Conservation (phyloP, 1,140 invertebrate species). For the Latrodectus geometricus region DNA sequence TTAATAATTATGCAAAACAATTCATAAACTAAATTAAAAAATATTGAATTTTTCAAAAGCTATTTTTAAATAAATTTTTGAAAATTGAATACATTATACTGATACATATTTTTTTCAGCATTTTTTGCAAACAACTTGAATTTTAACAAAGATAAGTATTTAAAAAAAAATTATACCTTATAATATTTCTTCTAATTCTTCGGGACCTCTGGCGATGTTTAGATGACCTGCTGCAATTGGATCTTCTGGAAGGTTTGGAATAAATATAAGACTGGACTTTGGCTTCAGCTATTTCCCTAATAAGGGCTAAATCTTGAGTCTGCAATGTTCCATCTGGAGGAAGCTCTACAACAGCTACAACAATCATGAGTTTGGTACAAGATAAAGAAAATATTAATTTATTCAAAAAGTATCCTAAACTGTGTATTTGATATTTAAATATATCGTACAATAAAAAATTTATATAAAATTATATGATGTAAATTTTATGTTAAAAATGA, state of each 20-base stretch:
- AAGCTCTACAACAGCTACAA: conserved; percentile 53
- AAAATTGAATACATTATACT: too few relatives aligned
- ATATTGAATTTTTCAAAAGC: too few relatives aligned
- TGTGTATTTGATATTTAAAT: too few relatives aligned
- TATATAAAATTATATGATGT: too few relatives aligned
- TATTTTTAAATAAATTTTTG: too few relatives aligned
- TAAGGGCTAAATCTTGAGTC: conserved; percentile 44
- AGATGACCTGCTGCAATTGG: conserved; percentile 33
- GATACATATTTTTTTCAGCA: too few relatives aligned
- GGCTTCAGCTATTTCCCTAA: conserved; percentile 49
- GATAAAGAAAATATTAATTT: background rate
- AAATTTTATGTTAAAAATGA: too few relatives aligned
- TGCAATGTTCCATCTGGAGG: conserved; percentile 51
- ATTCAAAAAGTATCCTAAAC: too few relatives aligned
- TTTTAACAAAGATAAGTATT: background rate
- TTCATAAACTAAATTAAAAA: too few relatives aligned
- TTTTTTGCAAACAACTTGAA: background rate
- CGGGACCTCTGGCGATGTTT: conserved; percentile 41
- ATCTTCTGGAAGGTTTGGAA: conserved; percentile 34
- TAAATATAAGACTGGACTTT: conserved; percentile 54
- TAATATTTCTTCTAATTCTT: conserved; percentile 39
- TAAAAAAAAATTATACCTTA: background rate
- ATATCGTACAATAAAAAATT: too few relatives aligned
- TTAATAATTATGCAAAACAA: too few relatives aligned
- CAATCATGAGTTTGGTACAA: background rate